Evolutionary conservation across 1,140 invertebrate genomes (phyloP).

Genomic region (Mamestra configurata): DNA sequence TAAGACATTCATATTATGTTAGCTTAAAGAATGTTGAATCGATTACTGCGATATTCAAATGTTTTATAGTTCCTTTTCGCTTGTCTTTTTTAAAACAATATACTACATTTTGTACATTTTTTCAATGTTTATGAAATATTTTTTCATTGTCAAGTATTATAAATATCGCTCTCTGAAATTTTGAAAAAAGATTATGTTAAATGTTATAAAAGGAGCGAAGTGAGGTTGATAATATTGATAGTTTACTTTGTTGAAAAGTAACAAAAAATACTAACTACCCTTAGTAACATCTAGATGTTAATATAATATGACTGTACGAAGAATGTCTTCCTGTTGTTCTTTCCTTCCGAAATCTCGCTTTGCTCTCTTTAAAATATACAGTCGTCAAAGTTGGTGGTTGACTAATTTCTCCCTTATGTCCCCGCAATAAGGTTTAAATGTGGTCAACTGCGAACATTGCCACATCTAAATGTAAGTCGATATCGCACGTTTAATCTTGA

Average conservation of each 20-base stretch:
- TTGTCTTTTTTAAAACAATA: not conserved
- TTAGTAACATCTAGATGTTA: slow-evolving; percentile 13
- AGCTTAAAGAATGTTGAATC: too few relatives aligned
- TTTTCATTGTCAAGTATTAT: not conserved
- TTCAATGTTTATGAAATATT: not conserved
- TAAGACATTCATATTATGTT: too few relatives aligned
- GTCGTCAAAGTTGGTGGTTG: not conserved
- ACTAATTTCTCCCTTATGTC: too few relatives aligned
- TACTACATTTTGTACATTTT: not conserved
- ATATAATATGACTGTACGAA: slow-evolving; percentile 18
- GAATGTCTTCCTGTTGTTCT: not conserved
- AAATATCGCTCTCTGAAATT: not conserved
- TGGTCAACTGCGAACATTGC: too few relatives aligned
- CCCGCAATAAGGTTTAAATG: too few relatives aligned
- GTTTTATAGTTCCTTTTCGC: not conserved
- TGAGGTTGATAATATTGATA: not conserved
- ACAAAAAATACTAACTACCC: not conserved
- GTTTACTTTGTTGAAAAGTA: slow-evolving; percentile 38
- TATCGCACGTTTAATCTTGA: slow-evolving; percentile 51
- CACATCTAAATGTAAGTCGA: not conserved
- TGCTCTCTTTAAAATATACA: not conserved
- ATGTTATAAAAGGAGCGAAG: slow-evolving; percentile 16
- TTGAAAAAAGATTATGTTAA: not conserved
- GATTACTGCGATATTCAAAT: not conserved
- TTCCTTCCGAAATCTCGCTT: not conserved